Evolutionary conservation across 2,113 vertebrate species (phyloP), one percentile per base, ranked within the genome.

Genomic region (Phaethon lepturus): DNA sequence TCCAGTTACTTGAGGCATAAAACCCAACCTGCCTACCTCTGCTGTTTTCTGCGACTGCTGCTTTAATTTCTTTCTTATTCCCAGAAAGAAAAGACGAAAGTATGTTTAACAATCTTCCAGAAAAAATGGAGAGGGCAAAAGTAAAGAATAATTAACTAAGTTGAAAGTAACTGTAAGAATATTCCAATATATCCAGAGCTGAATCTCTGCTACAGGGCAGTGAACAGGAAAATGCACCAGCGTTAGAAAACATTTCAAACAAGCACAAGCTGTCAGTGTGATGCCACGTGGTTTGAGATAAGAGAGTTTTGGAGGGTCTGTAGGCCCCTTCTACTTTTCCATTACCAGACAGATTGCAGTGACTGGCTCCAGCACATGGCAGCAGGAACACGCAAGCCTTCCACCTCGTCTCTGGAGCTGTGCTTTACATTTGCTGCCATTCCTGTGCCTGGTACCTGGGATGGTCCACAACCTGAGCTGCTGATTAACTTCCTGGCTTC

Each of bases 201-300:
- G 16, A 80, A 67, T 45, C 42, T 77, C 58, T 40, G 63, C 44
- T 40, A 56, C 33, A 74, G 19, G 40, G 9, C 28, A 77, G 18
- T 6, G 13, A 60, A 82, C 8, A 68, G 20, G 25, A 72, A 80
- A 79, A 59, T 0, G 0, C 7, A 1, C 3, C 53, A 64, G 59
- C 2, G 8, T 1, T 44, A 49, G 85, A 88, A 85, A 86, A 9
- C 1, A 9, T 22, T 82, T 75, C 62, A 67, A 75, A 58, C 17
- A 79, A 66, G 25, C 25, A 75, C 29, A 44, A 49, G 52, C 42
- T 29, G 26, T 62, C 2, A 2, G 9, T 35, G 33, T n/a, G 14
- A 83, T 14, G 50, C 29, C 47, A 47, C 0, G 0, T 7, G 40
- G 20, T 31, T 69, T 29, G 16, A 82, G 18, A n/a, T 25, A 69